phyloP scores from a whole-genome alignment of 1,140 invertebrate genomes.

The Rhagoletis zephyria region DNA sequence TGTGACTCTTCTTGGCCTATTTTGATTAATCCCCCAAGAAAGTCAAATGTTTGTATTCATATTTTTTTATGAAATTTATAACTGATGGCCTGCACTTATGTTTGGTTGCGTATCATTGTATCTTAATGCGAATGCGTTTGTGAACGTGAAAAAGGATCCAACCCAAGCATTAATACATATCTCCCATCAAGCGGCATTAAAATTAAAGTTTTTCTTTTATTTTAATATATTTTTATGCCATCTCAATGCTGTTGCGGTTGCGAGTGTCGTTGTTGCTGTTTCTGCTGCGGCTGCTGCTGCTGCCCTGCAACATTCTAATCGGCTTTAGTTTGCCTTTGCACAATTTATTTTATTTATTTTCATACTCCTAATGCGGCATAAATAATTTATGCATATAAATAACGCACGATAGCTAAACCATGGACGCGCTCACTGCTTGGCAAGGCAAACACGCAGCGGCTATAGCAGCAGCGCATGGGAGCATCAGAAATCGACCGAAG shows the following conservation, averaged over 20 bases:
- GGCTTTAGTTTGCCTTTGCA: conserved; percentile 53
- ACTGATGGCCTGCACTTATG: conserved; percentile 31
- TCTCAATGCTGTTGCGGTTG: not conserved
- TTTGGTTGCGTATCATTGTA: not conserved
- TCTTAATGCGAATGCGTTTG: conserved; percentile 36
- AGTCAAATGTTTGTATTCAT: not conserved
- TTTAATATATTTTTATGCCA: conserved; percentile 18
- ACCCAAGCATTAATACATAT: not conserved
- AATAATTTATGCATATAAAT: conserved; percentile 59
- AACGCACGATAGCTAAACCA: conserved; percentile 46
- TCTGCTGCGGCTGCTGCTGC: too few relatives aligned
- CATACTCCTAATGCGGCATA: conserved; percentile 54
- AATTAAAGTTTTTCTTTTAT: conserved; percentile 44
- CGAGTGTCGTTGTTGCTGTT: not conserved
- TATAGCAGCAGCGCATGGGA: not conserved
- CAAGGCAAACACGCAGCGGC: conserved; percentile 50
- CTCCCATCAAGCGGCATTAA: not conserved
- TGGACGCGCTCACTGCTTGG: conserved; percentile 20
- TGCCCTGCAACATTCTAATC: conserved; percentile 53
- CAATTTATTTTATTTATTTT: conserved; percentile 58
- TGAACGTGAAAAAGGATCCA: not conserved
- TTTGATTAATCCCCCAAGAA: not conserved
- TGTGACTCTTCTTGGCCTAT: too few relatives aligned
- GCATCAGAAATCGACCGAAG: conserved; percentile 28
- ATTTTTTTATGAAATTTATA: not conserved